Evolutionary conservation across 2,797 vertebrate species (phyloP).

Genomic region (Chanos chanos): DNA sequence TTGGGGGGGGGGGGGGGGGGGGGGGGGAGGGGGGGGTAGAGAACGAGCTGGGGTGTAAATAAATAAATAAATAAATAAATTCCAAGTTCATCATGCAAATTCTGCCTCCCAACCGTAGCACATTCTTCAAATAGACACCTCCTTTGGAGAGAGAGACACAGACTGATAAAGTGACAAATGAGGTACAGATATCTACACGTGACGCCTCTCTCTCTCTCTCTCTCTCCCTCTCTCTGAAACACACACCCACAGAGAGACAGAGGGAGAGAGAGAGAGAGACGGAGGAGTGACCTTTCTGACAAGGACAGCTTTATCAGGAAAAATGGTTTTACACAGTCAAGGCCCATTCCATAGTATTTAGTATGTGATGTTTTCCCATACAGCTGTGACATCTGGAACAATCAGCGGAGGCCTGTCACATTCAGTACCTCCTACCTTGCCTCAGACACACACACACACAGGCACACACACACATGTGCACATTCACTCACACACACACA

Average conservation of each 20-base stretch:
- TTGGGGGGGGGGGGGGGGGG: not conserved
- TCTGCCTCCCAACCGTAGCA: slow-evolving; percentile 82
- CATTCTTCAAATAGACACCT: slow-evolving; percentile 97
- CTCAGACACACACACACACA: not conserved
- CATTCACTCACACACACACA: no score
- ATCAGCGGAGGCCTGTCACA: not conserved
- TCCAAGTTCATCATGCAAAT: slow-evolving; percentile 90
- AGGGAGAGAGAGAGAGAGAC: slow-evolving; percentile 28
- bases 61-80: slow-evolving; percentile 69
- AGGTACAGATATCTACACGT: slow-evolving; percentile 79
- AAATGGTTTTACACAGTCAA: slow-evolving; percentile 1
- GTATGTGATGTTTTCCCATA: not conserved
- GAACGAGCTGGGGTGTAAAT: not conserved
- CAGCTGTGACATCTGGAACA: slow-evolving; percentile 21
- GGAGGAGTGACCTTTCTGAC: slow-evolving; percentile 75
- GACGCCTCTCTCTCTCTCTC: slow-evolving; percentile 55
- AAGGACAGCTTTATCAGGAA: slow-evolving; percentile 79
- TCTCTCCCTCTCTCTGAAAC: no score
- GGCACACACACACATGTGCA: no score
- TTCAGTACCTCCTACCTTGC: no score
- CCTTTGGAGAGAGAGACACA: slow-evolving; percentile 84
- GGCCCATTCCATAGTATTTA: not conserved
- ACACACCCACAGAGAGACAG: not conserved
- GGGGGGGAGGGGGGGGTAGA: not conserved
- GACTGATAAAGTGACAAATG: slow-evolving; percentile 87